phyloP scores from a whole-genome alignment of 1,140 invertebrate genomes.

The Pararge aegeria region DNA sequence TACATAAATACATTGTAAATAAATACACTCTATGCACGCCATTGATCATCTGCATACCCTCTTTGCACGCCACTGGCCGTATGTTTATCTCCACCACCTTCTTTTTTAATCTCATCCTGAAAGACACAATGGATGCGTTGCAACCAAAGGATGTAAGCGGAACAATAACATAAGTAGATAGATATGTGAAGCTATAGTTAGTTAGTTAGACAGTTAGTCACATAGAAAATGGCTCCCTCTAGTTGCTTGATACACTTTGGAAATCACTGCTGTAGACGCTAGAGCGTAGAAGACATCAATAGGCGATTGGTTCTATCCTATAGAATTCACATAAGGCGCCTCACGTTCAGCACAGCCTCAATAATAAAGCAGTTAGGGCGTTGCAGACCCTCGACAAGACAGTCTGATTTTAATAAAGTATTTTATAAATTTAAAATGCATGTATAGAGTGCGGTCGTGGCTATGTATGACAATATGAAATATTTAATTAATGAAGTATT shows the following conservation, averaged over 20 bases:
- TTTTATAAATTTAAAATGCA: too few species aligned
- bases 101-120: too few species aligned
- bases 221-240: not conserved
- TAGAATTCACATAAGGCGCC: constrained; percentile 10
- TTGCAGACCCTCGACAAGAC: constrained; percentile 5
- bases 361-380: constrained; percentile 24
- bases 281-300: constrained; percentile 6
- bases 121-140: too few species aligned
- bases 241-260: not conserved
- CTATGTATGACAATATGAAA: too few species aligned
- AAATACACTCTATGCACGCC: too few species aligned
- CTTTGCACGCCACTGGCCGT: too few species aligned
- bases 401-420: not conserved
- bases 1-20: too few species aligned
- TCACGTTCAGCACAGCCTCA: constrained; percentile 19
- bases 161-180: not conserved
- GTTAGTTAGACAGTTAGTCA: not conserved
- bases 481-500: too few species aligned
- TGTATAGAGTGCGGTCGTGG: too few species aligned
- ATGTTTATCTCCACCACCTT: too few species aligned
- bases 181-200: too few species aligned
- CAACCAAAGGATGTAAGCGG: not conserved
- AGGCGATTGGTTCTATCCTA: constrained; percentile 6
- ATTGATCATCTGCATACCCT: too few species aligned
- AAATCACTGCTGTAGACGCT: constrained; percentile 1